phyloP scores from a whole-genome alignment of 2,113 vertebrate species.

The Natator depressus region DNA sequence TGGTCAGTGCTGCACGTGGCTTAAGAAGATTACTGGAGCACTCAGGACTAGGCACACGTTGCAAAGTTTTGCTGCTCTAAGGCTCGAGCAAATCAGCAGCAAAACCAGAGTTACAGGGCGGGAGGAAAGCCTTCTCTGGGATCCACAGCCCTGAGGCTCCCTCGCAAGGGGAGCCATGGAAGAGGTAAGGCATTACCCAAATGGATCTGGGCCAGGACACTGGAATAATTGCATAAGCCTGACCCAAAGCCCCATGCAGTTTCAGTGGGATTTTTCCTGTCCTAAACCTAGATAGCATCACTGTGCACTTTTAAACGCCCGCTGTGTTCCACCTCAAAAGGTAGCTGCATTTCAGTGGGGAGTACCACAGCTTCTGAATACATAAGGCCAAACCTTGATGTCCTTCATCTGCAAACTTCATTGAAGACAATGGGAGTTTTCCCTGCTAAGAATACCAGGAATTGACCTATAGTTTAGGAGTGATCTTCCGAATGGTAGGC shows the following conservation, averaged over 20 bases:
- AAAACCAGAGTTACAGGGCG: background rate
- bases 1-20: background rate
- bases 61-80: background rate
- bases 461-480: background rate
- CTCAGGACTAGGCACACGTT: background rate
- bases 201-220: background rate
- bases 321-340: background rate
- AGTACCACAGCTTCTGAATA: background rate
- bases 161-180: background rate
- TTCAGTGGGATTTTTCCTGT: background rate
- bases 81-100: background rate
- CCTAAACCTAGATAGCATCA: background rate
- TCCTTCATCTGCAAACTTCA: background rate
- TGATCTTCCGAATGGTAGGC: background rate
- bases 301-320: background rate
- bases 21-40: slow-evolving; percentile 1
- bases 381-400: background rate
- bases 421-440: background rate
- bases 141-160: background rate
- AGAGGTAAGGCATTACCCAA: background rate
- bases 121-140: background rate
- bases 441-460: background rate
- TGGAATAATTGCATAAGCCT: background rate
- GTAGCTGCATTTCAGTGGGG: background rate
- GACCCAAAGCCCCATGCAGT: background rate